Percentiles rank a stretch among this genome's conserved stretches.
These are phyloP conservation scores for Microhierax caerulescens DNA, from an alignment of 2,797 vertebrate species.

Conservation along the genomic window DNA sequence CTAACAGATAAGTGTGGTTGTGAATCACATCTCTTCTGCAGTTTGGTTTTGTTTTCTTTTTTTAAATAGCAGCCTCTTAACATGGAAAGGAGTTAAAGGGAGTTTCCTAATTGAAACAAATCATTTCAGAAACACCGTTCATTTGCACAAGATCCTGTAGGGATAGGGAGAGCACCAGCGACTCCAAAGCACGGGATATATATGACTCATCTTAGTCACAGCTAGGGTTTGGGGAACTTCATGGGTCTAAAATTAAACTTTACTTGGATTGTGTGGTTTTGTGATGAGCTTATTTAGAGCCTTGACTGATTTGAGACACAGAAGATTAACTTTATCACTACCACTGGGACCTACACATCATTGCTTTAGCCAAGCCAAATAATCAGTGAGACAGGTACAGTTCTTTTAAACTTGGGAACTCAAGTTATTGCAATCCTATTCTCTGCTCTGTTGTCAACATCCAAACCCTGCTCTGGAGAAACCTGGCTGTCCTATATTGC, in stretches of 20 bases:
- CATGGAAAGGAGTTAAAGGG: neutral
- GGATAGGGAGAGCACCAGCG: neutral
- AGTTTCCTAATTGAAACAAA: constrained; percentile 7
- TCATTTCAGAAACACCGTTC: neutral
- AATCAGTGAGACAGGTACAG: neutral
- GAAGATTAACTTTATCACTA: neutral
- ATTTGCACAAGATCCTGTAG: neutral
- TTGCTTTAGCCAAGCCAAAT: neutral
- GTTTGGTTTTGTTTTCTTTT: constrained; percentile 6
- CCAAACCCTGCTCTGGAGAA: neutral
- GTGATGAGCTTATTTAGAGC: neutral
- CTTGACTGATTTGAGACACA: neutral
- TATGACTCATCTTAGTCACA: neutral
- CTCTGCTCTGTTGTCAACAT: neutral
- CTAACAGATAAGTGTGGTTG: neutral
- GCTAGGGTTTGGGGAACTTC: neutral
- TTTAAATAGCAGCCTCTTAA: neutral
- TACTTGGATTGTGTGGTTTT: neutral
- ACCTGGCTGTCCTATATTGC: neutral
- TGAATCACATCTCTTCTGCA: constrained; percentile 5
- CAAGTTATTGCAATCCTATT: neutral
- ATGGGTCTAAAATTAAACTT: neutral
- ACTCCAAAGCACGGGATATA: neutral
- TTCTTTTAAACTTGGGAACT: neutral
- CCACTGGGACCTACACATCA: neutral